Base-by-base conservation (phyloP, 23 tunicate genomes). In the Phallusia fumigata region DNA sequence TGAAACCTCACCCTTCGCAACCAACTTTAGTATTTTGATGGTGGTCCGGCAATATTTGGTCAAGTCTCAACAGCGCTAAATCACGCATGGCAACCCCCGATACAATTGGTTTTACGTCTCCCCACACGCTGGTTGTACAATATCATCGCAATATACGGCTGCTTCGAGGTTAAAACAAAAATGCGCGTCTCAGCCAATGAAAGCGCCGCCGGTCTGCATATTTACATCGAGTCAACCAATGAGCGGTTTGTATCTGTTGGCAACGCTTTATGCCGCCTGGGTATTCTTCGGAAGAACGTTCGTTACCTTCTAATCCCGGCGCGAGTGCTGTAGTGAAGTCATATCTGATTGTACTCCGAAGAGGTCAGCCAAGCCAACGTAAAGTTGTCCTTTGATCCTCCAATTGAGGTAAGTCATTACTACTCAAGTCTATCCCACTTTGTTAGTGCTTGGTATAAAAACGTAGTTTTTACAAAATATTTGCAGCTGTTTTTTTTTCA, bases 261-360 rank as follows among this genome's bases (percentile, higher is more conserved):
- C 81, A 77, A 77, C 81, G 81, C 53, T 77, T 77, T 77, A 77
- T 77, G 81, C 81, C 81, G 53, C 53, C 28, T 58, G 69, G 69
- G 69, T 58, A 58, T 58, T 58, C 69, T 58, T 58, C 69, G 69
- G 69, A 58, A 58, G 69, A 58, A 58, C 69, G 69, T 58, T 58
- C 69, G 69, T 58, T 58, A 58, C 69, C 69, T 58, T 58, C 28
- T 58, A 58, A 58, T 58, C 69, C 69, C 26, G 13, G 69, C 69
- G 69, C 69, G 69, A 58, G 69, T 58, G 69, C 69, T 11, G 69
- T 16, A 58, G 69, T 58, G 11, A 58, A 58, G 69, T 58, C 69
- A 58, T 16, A 21, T 24, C 69, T 58, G 69, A 58, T 58, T 58
- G 69, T 58, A 58, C 16, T 13, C 28, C 28, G 69, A 58, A 58